Evolutionary conservation across 1,140 invertebrate genomes (phyloP), one percentile per base, ranked within the genome.

Genomic region (Ctenoplectra terminalis): DNA sequence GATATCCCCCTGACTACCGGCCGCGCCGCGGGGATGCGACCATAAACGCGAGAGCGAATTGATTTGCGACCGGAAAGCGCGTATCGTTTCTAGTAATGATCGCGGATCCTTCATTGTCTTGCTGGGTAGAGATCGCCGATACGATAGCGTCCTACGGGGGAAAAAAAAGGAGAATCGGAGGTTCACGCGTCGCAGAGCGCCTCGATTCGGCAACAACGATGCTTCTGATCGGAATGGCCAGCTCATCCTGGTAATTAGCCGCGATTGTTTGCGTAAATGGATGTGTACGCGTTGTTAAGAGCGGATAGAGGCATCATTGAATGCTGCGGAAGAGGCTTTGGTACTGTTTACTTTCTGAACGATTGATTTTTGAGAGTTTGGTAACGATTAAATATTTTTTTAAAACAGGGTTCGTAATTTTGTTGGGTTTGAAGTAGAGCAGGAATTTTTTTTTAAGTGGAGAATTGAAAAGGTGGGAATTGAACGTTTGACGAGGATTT

Each of bases 61-160:
- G 92, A 93, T 93, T 93, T 92, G 92, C 90, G 89, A 92, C 89
- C 92, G 92, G 92, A 93, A 92, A 85, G 88, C 89, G 87, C 88
- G 89, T 92, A 92, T 92, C 92, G 90, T 92, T 92, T 90, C 92
- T 91, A 84, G 90, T 92, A 92, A 92, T 92, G 92, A 93, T 92
- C 89, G 83, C 73, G 72, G 78, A 77, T 82, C 81, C 87, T 81
- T 90, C 89, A 88, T 90, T 89, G 86, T 90, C 89, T 88, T 88
- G 67, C 64, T 70, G 72, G 71, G 66, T 64, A 61, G 75, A 83
- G 71, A 83, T 85, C 73, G 81, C 56, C 61, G 43, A 63, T 50
- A 48, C 69, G 78, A 64, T 64, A 46, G 40, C 50, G n/a, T 1
- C 52, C 78, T 66, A 37, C 23, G 52, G 31, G 48, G 29, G 23